Evolutionary conservation across 2,797 vertebrate genomes (phyloP), one percentile per base, ranked within the genome.

Genomic region (Erpetoichthys calabaricus): DNA sequence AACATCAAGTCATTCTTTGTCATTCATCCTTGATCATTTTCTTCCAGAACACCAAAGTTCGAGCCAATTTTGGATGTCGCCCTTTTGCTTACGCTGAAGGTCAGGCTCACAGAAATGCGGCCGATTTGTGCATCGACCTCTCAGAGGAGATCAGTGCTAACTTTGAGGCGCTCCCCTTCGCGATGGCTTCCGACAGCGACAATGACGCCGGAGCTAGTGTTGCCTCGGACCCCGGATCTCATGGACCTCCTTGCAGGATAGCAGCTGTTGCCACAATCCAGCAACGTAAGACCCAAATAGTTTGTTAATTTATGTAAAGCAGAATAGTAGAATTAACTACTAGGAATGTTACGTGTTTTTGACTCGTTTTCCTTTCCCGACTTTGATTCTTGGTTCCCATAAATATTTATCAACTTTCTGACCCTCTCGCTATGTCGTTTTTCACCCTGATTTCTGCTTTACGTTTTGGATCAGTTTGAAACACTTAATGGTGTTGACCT

Each of bases 141-240:
- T 94, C 96, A 0, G 95, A 99, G 61, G 96, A 99, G 77, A 99
- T 99, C 63, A 99, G 95, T 0, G 94, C 94, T 62, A 99, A 99
- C 79, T 99, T 99, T n/a, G 95, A 98, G 80, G 96, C 91, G 0
- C 70, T 99, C 57, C 96, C 96, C 10, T 99, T 99, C 58, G 96
- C 96, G 58, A 98, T 97, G 95, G 95, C 96, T 42, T 99, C 95
- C 2, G 96, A 99, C 70, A 98, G 95, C 0, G 96, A 99, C 70
- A 98, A 98, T 0, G 96, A 98, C 42, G 95, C 96, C 2, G 93
- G 95, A 58, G 89, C 94, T 67, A 98, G 95, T 70, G 91, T 92
- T 45, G 91, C 95, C 0, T 99, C 95, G 0, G 96, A 98, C 70
- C 88, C 93, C 0, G 96, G 92, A 47, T 91, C 85, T 46, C 94